Percentiles rank a stretch among this genome's conserved stretches.
phyloP scores from a whole-genome alignment of 1,140 invertebrate species.

The Polyergus mexicanus region DNA sequence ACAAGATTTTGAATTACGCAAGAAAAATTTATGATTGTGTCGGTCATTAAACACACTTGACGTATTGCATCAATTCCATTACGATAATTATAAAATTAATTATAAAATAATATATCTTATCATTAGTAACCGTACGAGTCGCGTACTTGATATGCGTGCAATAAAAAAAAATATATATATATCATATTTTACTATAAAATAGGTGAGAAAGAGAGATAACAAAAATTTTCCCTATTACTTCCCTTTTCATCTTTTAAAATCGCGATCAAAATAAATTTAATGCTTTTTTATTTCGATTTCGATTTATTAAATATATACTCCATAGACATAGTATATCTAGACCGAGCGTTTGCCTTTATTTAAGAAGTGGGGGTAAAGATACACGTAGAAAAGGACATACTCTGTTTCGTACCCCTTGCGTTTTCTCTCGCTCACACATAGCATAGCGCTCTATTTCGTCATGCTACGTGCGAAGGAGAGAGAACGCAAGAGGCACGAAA shows the following conservation, averaged over 20 bases:
- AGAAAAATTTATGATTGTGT: neutral
- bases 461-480: too few species aligned
- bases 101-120: neutral
- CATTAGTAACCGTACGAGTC: neutral
- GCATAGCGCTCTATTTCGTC: too few species aligned
- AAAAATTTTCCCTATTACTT: neutral
- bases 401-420: too few species aligned
- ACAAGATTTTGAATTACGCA: neutral
- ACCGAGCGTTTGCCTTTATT: too few species aligned
- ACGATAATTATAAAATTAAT: neutral
- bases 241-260: neutral
- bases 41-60: neutral
- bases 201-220: neutral
- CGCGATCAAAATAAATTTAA: conserved; percentile 9
- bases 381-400: too few species aligned
- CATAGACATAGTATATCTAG: too few species aligned
- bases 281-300: neutral
- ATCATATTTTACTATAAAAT: too few species aligned
- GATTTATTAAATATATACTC: neutral
- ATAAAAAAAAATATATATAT: too few species aligned
- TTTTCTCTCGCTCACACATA: too few species aligned
- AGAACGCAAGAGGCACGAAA: too few species aligned
- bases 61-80: neutral
- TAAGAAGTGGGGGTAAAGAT: too few species aligned
- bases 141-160: neutral